Base-by-base conservation (phyloP, 2,797 vertebrate genomes). In the Parauchenoglanis ngamensis region DNA sequence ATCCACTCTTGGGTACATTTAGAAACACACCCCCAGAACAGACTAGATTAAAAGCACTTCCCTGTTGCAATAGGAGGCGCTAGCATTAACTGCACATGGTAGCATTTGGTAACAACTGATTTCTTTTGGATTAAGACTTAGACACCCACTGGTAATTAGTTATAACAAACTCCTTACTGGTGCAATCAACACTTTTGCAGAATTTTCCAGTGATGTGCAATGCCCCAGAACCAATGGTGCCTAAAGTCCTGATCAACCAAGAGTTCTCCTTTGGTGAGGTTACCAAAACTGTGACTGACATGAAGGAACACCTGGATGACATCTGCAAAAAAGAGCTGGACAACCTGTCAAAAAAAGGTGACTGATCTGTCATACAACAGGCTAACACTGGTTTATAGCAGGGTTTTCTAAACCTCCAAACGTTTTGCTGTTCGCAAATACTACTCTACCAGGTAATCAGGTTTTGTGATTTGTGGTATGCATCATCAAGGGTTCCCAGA, bases 191-290 rank as follows among this genome's bases (percentile, higher is more conserved):
- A 21, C 61, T 83, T 54, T 68, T 86, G 46, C 76, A 96, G 96
- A 96, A 94, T 90, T 96, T 96, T 77, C 95, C 95, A 0, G 94
- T 93, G 10, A 88, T 96, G 67, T 95, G 93, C 31, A 90, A 95
- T 35, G 91, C 96, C 83, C 95, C 95, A 35, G 96, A 96, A 79
- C 91, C 95, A 87, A 95, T 95, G 94, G 95, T 96, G 46, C 96
- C 96, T 81, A 96, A 96, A 91, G 96, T 96, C 65, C 92, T 95
- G 78, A 95, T 96, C 89, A 96, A 96, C 90, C 95, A 95, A 65
- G 95, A 96, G 92, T 96, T 96, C 87, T 95, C 96, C 68, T 96
- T 96, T 82, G 91, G 94, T n/a, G 95, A 95, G 73, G 94, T 96
- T 86, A 95, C 94, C 86, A 96, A 94, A 92, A 95, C 93, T 0